Conservation (phyloP, 37 sponge, comb jelly and placozoan genomes). For the Petrosia ficiformis region DNA sequence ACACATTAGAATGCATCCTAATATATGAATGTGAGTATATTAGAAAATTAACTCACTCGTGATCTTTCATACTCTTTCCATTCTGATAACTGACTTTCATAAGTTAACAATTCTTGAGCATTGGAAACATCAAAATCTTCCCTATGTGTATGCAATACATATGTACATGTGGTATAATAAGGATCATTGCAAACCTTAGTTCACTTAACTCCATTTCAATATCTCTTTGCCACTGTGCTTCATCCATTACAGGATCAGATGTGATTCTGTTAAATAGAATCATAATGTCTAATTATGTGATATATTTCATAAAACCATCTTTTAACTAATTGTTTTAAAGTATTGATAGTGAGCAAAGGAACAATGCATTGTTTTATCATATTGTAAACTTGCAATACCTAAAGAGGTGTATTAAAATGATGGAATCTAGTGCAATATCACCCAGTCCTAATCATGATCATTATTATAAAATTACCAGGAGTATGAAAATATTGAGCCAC, state of each 20-base stretch:
- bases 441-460: too few species aligned
- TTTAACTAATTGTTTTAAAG: too few species aligned
- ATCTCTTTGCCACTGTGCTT: slow-evolving; percentile 36
- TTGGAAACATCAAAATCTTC: slow-evolving; percentile 21
- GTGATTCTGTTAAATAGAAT: slow-evolving; percentile 16
- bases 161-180: too few species aligned
- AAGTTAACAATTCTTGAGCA: slow-evolving; percentile 12
- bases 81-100: slow-evolving; percentile 33
- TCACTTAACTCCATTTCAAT: slow-evolving; percentile 58
- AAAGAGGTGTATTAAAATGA: too few species aligned
- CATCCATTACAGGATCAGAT: slow-evolving; percentile 36
- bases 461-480: too few species aligned
- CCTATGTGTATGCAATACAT: slow-evolving; percentile 1
- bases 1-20: not conserved
- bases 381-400: too few species aligned
- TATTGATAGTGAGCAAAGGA: too few species aligned
- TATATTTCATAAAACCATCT: too few species aligned
- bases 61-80: slow-evolving; percentile 67
- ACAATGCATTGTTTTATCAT: too few species aligned
- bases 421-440: too few species aligned
- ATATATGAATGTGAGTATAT: not conserved
- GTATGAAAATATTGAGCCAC: too few species aligned
- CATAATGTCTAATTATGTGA: too few species aligned
- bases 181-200: slow-evolving; percentile 16
- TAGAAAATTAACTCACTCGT: slow-evolving; percentile 9